Conservation (phyloP, 2,888 invertebrate genomes). For the Eumerus sabulonum region DNA sequence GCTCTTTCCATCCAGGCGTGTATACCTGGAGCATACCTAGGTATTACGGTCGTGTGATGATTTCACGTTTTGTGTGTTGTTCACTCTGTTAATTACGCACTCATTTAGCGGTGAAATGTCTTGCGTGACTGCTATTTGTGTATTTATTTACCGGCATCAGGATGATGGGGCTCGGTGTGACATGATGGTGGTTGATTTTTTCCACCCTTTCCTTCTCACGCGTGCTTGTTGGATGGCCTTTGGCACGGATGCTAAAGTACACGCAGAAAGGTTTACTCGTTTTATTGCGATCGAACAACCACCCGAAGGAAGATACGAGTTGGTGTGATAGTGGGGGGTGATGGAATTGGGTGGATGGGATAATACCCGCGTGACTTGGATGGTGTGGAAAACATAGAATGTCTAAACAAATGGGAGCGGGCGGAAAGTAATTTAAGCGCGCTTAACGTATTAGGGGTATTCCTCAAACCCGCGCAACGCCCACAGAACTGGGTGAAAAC, state of each 20-base stretch:
- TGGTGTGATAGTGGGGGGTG: too few species aligned
- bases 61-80: conserved; percentile 65
- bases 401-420: conserved; percentile 59
- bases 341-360: too few species aligned
- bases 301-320: too few species aligned
- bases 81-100: conserved; percentile 69
- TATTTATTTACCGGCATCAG: conserved; percentile 38
- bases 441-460: conserved; percentile 33
- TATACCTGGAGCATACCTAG: conserved; percentile 17
- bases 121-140: conserved; percentile 67
- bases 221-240: background rate
- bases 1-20: conserved; percentile 5
- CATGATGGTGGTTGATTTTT: conserved; percentile 13
- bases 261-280: conserved; percentile 27
- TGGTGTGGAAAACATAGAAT: conserved; percentile 47
- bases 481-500: background rate
- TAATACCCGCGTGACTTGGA: too few species aligned
- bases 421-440: conserved; percentile 59
- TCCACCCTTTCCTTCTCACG: conserved; percentile 12
- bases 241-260: conserved; percentile 11
- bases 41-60: conserved; percentile 56
- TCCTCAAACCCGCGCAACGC: conserved; percentile 16
- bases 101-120: conserved; percentile 68
- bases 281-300: too few species aligned
- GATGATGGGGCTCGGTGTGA: too few species aligned